phyloP scores from a whole-genome alignment of 2,888 invertebrate genomes.

The Agriotes lineatus region DNA sequence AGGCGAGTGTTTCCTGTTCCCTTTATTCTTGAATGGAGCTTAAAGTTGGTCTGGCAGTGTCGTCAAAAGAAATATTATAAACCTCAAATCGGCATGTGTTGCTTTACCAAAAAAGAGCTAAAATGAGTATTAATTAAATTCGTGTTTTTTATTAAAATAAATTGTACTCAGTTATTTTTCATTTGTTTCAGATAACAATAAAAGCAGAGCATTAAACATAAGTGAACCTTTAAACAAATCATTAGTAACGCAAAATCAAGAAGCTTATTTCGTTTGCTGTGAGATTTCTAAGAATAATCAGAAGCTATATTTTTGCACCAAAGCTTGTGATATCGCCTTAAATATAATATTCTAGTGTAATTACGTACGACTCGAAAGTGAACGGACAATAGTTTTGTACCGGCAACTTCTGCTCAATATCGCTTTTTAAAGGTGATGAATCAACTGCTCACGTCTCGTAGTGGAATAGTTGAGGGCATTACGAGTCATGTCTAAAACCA shows the following conservation, averaged over 20 bases:
- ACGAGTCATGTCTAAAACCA: conserved; percentile 83
- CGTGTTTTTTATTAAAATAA: no score
- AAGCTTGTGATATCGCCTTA: conserved; percentile 28
- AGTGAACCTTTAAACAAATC: not conserved
- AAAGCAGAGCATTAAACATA: not conserved
- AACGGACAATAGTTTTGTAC: conserved; percentile 25
- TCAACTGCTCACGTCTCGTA: conserved; percentile 39
- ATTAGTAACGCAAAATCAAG: not conserved
- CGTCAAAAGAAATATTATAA: no score
- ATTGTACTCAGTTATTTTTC: no score
- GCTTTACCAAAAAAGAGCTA: no score
- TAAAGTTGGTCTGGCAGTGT: no score
- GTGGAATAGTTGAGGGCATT: conserved; percentile 27
- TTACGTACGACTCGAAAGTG: conserved; percentile 11
- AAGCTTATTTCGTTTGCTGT: conserved; percentile 5
- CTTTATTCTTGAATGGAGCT: no score
- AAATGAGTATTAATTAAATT: no score
- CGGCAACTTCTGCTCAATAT: no score
- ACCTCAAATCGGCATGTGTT: no score
- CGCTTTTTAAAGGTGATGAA: conserved; percentile 34
- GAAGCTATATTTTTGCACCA: conserved; percentile 23
- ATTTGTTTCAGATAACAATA: conserved; percentile 28
- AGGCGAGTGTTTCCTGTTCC: no score
- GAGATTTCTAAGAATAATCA: not conserved
- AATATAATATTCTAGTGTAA: not conserved